Evolutionary conservation across 2,888 invertebrate species (phyloP).

Genomic region (Idaea dimidiata): DNA sequence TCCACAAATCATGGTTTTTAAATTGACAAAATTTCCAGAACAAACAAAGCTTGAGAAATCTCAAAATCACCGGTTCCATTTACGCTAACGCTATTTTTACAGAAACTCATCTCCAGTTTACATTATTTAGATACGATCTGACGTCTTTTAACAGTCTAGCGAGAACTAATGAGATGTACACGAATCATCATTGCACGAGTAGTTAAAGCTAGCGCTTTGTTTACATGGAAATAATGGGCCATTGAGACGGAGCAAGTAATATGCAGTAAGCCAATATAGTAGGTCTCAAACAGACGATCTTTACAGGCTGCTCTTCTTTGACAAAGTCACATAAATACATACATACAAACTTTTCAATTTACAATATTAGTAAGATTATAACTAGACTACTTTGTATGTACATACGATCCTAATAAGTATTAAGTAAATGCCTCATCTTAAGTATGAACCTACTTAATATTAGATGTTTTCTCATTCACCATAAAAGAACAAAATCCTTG

Average conservation of each 20-base stretch:
- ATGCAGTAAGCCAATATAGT: neutral
- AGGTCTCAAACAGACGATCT: too few species aligned
- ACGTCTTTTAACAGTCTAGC: constrained; percentile 25
- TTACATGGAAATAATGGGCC: constrained; percentile 7
- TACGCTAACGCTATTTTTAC: neutral
- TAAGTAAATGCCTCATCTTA: too few species aligned
- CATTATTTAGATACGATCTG: constrained; percentile 23
- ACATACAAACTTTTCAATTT: too few species aligned
- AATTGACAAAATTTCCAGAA: neutral
- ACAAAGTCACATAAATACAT: too few species aligned
- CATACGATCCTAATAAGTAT: too few species aligned
- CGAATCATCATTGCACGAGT: constrained; percentile 14
- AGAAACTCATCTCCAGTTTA: constrained; percentile 15
- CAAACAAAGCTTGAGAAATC: neutral
- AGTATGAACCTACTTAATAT: too few species aligned
- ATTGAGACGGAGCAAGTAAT: constrained; percentile 2
- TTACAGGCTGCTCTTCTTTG: too few species aligned
- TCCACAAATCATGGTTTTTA: neutral
- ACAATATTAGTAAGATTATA: too few species aligned
- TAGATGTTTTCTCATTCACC: neutral
- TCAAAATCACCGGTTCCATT: constrained; percentile 6
- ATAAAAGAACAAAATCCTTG: neutral
- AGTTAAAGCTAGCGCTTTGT: constrained; percentile 16
- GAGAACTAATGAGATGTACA: constrained; percentile 25
- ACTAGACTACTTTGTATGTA: too few species aligned